Conservation (phyloP, 2,888 invertebrate species). For the Kryphioiulus occultus region DNA sequence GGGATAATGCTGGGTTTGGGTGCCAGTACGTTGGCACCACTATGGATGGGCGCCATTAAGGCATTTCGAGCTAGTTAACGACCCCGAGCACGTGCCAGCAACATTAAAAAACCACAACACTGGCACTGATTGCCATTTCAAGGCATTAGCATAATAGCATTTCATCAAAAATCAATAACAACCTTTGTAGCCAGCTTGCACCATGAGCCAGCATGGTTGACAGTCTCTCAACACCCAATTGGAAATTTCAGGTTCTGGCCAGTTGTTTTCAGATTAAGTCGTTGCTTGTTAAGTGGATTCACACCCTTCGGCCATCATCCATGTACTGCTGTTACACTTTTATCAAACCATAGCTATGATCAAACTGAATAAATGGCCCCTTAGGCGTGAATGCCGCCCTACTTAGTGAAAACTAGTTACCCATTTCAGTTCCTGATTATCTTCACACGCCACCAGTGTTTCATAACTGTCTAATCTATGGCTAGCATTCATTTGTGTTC, state of each 20-base stretch:
- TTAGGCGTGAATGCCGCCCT: not conserved
- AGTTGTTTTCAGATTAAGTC: not conserved
- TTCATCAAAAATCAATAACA: slow-evolving; percentile 20
- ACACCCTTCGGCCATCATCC: not conserved
- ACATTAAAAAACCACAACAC: not conserved
- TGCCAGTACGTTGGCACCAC: not conserved
- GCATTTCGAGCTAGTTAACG: not conserved
- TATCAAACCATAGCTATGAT: too few species aligned
- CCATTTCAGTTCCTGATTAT: not conserved
- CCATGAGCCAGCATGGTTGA: not conserved
- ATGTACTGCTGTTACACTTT: too few species aligned
- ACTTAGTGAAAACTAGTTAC: not conserved
- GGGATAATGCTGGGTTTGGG: not conserved
- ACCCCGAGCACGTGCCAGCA: not conserved
- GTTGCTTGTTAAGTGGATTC: not conserved
- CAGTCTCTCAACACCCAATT: not conserved
- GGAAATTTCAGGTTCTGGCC: not conserved
- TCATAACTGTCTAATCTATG: not conserved
- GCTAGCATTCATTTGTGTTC: not conserved
- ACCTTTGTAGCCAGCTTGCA: not conserved
- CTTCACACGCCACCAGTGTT: not conserved
- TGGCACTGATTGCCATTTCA: not conserved
- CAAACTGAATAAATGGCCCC: not conserved
- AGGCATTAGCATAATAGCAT: not conserved
- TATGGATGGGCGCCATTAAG: not conserved